Base-by-base conservation (phyloP, 2,888 invertebrate species). In the Diabrotica balteata region DNA sequence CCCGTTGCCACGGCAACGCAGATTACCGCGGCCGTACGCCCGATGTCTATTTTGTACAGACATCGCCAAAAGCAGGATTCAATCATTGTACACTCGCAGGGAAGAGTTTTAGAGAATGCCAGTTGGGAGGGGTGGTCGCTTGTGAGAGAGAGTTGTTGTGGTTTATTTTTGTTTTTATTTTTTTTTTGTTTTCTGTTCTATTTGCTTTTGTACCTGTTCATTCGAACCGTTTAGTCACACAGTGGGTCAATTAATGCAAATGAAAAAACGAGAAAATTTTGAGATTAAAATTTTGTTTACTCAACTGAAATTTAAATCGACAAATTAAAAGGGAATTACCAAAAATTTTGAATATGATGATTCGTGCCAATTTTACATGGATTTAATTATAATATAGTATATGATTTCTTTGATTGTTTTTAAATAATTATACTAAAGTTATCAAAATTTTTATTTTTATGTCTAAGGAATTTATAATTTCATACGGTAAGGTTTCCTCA, bases 41-140 rank as follows among this genome's bases (percentile, higher is more conserved):
- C 84, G 84, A 84, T 84, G 84, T 84, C 84, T 84, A 84, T 84
- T 84, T 84, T 84, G 83, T 84, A 84, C 84, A 84, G 78, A 77
- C 81, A 45, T 67, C 49, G 78, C 32, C 75, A 79, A 65, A 80
- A 82, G 74, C 76, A 73, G 78, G 81, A 84, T 84, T 84, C 84
- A 84, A 84, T 84, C 84, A 84, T 84, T 80, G 84, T 84, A 84
- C 83, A 84, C 72, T 83, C 83, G 52, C 73, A 43, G 72, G 51
- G 44, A 63, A 66, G 50, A 58, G 46, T 47, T 45, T 50, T 68
- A 77, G 72, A 55, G 58, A 47, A 59, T 43, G 44, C 57, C 42
- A 11, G 51, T 42, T 50, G 43, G 47, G 22, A 47, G 43, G 47
- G 63, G 49, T 54, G 54, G 50, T 63, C 42, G 47, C 3, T 10